These are phyloP conservation scores for Danaus chrysippus DNA, from an alignment of 2,888 invertebrate genomes.

Conservation along the genomic window DNA sequence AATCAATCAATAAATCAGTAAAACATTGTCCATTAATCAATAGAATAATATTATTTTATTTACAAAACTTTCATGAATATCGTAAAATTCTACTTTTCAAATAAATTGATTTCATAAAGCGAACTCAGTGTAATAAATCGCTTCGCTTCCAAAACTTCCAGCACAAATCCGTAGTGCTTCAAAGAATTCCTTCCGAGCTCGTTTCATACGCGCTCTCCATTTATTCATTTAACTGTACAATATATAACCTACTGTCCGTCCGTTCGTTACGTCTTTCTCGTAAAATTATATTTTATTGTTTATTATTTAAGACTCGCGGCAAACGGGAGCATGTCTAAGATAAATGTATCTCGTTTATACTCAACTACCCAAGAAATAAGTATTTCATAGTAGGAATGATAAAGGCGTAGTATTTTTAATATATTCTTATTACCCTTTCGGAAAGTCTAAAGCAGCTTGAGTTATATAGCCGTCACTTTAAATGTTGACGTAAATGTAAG, in stretches of 20 bases:
- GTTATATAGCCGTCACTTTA: neutral
- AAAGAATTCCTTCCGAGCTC: conserved; percentile 12
- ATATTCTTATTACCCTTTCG: neutral
- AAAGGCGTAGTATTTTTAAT: neutral
- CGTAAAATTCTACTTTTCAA: conserved; percentile 1
- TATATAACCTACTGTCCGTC: conserved; percentile 2
- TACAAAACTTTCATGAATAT: neutral
- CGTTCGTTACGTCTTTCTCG: neutral
- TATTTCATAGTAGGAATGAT: no score
- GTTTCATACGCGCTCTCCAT: conserved; percentile 7
- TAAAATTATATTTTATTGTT: conserved; percentile 7
- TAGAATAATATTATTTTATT: neutral
- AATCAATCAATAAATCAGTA: neutral
- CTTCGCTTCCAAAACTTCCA: conserved; percentile 18
- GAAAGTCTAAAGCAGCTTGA: neutral
- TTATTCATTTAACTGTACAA: conserved; percentile 11
- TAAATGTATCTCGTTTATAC: neutral
- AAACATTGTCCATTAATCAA: neutral
- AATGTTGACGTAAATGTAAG: conserved; percentile 4
- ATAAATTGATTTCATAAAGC: conserved; percentile 13
- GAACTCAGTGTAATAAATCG: conserved; percentile 23
- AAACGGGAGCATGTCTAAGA: neutral
- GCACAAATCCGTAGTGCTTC: conserved; percentile 13
- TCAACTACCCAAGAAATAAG: neutral
- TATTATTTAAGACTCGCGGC: neutral